phyloP scores from a whole-genome alignment of 2,113 vertebrate genomes.

The Melanotaenia duboulayi region DNA sequence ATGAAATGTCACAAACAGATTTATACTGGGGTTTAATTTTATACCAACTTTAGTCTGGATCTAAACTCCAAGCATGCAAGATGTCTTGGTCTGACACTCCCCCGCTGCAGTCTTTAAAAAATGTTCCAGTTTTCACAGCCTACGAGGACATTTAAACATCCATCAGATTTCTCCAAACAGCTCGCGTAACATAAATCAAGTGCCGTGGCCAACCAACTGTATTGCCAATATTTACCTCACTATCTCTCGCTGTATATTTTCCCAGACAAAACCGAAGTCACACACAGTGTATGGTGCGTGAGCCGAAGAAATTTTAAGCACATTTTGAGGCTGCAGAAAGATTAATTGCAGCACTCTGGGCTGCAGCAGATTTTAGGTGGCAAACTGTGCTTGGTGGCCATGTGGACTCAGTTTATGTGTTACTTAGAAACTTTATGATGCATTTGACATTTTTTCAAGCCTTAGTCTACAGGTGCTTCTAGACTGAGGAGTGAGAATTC shows the following conservation, averaged over 20 bases:
- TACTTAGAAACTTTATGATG: not conserved
- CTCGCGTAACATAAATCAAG: constrained; percentile 41
- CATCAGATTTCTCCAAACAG: constrained; percentile 44
- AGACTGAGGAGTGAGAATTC: not conserved
- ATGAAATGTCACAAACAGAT: too few relatives aligned
- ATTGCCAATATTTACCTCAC: constrained; percentile 57
- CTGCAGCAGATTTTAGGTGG: constrained; percentile 25
- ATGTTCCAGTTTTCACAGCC: constrained; percentile 7
- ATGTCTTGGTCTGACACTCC: not conserved
- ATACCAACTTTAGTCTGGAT: not conserved
- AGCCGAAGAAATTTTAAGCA: constrained; percentile 17
- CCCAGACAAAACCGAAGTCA: constrained; percentile 33
- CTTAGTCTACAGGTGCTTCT: constrained; percentile 25
- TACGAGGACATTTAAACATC: constrained; percentile 36
- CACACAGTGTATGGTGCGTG: constrained; percentile 11
- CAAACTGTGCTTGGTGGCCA: constrained; percentile 14
- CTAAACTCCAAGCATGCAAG: not conserved
- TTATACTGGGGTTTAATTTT: not conserved
- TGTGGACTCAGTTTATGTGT: constrained; percentile 4
- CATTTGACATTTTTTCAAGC: constrained; percentile 12
- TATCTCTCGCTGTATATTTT: constrained; percentile 48
- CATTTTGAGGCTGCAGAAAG: constrained; percentile 11
- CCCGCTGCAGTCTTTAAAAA: constrained; percentile 20
- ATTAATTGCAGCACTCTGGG: constrained; percentile 32
- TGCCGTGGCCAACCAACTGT: not conserved